A percentile compares a stretch with the other conserved stretches of the same genome.
These are phyloP conservation scores for Matsumurasca onukii DNA, from an alignment of 1,140 invertebrate genomes.

Conservation along the genomic window DNA sequence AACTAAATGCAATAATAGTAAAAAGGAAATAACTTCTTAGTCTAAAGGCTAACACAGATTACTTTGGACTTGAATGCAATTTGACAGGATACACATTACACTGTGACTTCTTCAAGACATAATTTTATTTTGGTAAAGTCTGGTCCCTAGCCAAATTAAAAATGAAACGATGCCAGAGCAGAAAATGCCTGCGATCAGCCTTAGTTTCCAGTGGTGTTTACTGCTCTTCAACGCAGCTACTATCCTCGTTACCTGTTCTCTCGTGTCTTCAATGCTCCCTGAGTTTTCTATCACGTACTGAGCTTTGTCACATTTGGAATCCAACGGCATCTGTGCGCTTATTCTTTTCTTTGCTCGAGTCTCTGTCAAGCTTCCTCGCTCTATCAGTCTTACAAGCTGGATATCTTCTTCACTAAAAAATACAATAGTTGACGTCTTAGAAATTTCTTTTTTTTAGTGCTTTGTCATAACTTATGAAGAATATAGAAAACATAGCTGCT, in stretches of 20 bases:
- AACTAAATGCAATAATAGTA: too few species aligned
- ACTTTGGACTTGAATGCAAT: too few species aligned
- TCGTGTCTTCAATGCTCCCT: slow-evolving; percentile 59
- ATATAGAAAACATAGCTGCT: too few species aligned
- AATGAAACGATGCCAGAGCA: slow-evolving; percentile 37
- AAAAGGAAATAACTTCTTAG: too few species aligned
- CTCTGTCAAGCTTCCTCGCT: slow-evolving; percentile 67
- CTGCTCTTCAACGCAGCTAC: slow-evolving; percentile 35
- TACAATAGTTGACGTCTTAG: slow-evolving; percentile 30
- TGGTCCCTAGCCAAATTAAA: slow-evolving; percentile 34
- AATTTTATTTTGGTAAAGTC: slow-evolving; percentile 18
- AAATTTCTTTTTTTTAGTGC: too few species aligned
- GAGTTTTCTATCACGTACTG: slow-evolving; percentile 85
- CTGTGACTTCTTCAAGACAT: not conserved
- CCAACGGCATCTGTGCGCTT: slow-evolving; percentile 76
- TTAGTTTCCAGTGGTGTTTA: slow-evolving; percentile 38
- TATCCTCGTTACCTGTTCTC: slow-evolving; percentile 50
- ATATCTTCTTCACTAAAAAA: slow-evolving; percentile 70
- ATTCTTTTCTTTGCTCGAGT: slow-evolving; percentile 72
- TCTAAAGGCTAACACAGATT: too few species aligned
- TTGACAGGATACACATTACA: not conserved
- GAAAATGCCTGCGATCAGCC: slow-evolving; percentile 36
- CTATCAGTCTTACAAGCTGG: slow-evolving; percentile 73
- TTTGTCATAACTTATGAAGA: too few species aligned
- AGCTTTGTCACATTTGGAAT: slow-evolving; percentile 72